Evolutionary conservation across 1,140 invertebrate genomes (phyloP).

Genomic region (Drosophila mayri): DNA sequence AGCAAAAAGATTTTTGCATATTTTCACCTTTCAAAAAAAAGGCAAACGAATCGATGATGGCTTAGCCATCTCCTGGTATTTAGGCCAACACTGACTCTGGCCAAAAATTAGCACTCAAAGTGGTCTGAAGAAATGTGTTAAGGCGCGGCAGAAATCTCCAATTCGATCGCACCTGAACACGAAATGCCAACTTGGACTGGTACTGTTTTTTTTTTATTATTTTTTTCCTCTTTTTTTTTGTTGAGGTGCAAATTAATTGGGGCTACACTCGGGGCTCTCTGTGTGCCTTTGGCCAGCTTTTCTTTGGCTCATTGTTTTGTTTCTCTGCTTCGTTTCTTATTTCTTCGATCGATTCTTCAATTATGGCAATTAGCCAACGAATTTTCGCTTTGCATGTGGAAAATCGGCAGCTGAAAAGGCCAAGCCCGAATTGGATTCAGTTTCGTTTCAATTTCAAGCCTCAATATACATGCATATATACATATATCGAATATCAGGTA

Average conservation of each 20-base stretch:
- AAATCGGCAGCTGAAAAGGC: conserved; percentile 28
- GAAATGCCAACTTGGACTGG: conserved; percentile 36
- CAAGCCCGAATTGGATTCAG: conserved; percentile 38
- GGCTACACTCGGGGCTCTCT: conserved; percentile 31
- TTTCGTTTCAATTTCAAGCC: conserved; percentile 27
- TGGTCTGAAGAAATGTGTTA: conserved; percentile 59
- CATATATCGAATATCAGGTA: conserved; percentile 31
- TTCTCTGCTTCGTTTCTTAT: conserved; percentile 7
- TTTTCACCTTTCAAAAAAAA: conserved; percentile 55
- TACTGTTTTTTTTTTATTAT: background rate
- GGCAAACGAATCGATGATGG: conserved; percentile 11
- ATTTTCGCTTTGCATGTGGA: conserved; percentile 56
- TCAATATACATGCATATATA: background rate
- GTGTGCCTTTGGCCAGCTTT: conserved; percentile 39
- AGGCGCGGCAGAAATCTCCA: conserved; percentile 63
- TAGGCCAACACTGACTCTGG: conserved; percentile 39
- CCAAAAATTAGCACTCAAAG: conserved; percentile 57
- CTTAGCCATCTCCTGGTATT: conserved; percentile 53
- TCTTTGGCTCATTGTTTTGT: conserved; percentile 22
- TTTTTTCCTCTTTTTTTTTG: conserved; percentile 4
- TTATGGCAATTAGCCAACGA: conserved; percentile 71
- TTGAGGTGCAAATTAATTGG: conserved; percentile 68
- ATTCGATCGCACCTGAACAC: conserved; percentile 50
- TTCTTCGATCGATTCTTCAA: conserved; percentile 62
- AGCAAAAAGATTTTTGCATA: conserved; percentile 44